These are phyloP conservation scores for Drosophila ustulata DNA, from an alignment of 2,888 invertebrate genomes.

Conservation along the genomic window DNA sequence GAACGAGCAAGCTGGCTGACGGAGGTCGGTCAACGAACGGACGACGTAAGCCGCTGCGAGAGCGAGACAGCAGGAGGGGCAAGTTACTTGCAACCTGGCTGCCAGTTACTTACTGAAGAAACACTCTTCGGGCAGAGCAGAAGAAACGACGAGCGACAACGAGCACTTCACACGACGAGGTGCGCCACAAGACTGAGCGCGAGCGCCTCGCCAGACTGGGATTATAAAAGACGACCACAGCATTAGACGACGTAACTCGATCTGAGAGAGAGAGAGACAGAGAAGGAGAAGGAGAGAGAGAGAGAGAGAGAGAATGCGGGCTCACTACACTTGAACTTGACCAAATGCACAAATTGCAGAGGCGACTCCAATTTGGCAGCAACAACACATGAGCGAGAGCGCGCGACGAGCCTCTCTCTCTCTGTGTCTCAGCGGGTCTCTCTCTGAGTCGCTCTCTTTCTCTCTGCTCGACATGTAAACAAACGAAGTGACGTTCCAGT, in stretches of 20 bases:
- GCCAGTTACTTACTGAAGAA: conserved; percentile 45
- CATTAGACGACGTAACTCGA: conserved; percentile 41
- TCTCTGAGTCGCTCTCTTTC: conserved; percentile 24
- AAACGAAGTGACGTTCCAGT: conserved; percentile 61
- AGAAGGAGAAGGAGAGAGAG: conserved; percentile 40
- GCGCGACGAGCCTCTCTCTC: conserved; percentile 24
- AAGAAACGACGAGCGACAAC: conserved; percentile 42
- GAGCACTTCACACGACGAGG: conserved; percentile 84
- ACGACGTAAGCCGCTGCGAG: conserved; percentile 56
- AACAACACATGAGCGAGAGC: conserved; percentile 57
- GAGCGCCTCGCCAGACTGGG: conserved; percentile 55
- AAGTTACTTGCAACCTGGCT: conserved; percentile 18
- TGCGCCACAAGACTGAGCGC: conserved; percentile 85
- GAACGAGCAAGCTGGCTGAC: conserved; percentile 1
- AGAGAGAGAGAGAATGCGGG: conserved; percentile 44
- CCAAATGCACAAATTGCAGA: conserved; percentile 81
- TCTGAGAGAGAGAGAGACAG: conserved; percentile 26
- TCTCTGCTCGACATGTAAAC: conserved; percentile 59
- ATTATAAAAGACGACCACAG: conserved; percentile 58
- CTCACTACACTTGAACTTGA: conserved; percentile 81
- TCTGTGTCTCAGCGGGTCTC: not conserved
- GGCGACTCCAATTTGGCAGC: conserved; percentile 37
- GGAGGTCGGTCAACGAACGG: conserved; percentile 41
- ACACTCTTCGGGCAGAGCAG: conserved; percentile 29
- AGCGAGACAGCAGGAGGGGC: conserved; percentile 48